Base-by-base conservation (phyloP, 2,113 vertebrate species). In the Mola mola region DNA sequence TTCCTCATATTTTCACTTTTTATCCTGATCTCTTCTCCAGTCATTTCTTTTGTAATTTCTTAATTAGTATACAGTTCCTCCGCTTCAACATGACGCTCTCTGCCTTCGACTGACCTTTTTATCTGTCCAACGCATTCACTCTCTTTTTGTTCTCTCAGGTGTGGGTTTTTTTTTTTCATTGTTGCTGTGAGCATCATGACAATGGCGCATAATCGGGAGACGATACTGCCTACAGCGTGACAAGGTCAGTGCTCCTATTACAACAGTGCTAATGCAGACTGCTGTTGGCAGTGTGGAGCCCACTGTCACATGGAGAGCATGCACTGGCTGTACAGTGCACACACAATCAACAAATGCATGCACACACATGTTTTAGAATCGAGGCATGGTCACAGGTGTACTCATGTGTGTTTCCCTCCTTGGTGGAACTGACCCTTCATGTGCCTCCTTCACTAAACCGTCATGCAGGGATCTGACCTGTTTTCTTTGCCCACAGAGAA, bases 361-460 rank as follows among this genome's bases (percentile, higher is more conserved):
- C 21, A 21, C 24, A 16, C 25, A 21, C 26, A 11, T 10, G 20
- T 48, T 42, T 53, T 34, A 69, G 48, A 70, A 62, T 3, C 37
- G 7, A 72, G 26, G 37, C 38, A 43, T 37, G 10, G 37, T 44
- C 75, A 64, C 37, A 65, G 64, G 75, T 75, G 66, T 66, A 16
- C 16, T 72, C 46, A 29, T 29, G 64, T 56, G 70, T 40, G 48
- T 58, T 48, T 50, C 22, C 47, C 84, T 66, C 74, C 72, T 46
- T 48, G 78, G 72, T 65, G 55, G 72, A 74, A 49, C n/a, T 25
- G 71, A 82, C 73, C 82, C 76, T 75, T 78, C 34, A 44, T 15
- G 42, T 15, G 44, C 28, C 20, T 61, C 60, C 25, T 43, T 37
- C 53, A 20, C 8, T 0, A 31, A 57, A 64, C 64, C 49, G 34